phyloP scores from a whole-genome alignment of 2,113 vertebrate species.

The Acrocephalus arundinaceus region DNA sequence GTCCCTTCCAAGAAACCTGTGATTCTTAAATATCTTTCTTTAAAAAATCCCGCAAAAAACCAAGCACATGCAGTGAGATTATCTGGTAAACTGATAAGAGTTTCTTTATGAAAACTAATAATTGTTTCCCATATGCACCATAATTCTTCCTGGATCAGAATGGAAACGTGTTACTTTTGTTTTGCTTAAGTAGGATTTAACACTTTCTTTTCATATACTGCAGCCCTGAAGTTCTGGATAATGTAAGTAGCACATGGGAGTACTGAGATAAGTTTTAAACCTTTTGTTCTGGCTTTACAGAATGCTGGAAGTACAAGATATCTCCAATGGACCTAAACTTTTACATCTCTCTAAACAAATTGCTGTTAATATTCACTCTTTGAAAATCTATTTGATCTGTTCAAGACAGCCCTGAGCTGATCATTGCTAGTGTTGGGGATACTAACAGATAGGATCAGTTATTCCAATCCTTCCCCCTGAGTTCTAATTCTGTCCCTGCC shows the following conservation, averaged over 20 bases:
- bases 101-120: not conserved
- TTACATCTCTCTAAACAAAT: not conserved
- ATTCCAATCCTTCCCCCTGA: not conserved
- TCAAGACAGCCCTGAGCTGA: not conserved
- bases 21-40: not conserved
- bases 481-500: not conserved
- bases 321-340: not conserved
- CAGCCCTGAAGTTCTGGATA: not conserved
- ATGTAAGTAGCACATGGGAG: not conserved
- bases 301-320: not conserved
- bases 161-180: not conserved
- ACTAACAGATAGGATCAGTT: not conserved
- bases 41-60: rapidly evolving
- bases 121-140: not conserved
- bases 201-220: not conserved
- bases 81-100: not conserved
- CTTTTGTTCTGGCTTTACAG: not conserved
- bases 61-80: not conserved
- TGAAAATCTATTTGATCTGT: not conserved
- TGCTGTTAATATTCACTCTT: not conserved
- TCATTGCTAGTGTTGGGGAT: not conserved
- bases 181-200: not conserved
- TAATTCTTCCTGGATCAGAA: not conserved
- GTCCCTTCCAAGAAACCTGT: not conserved
- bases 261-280: not conserved